Percentiles rank a stretch among this genome's conserved stretches.
Evolutionary conservation across 2,113 vertebrate species (phyloP).

Genomic region (Notothenia coriiceps): DNA sequence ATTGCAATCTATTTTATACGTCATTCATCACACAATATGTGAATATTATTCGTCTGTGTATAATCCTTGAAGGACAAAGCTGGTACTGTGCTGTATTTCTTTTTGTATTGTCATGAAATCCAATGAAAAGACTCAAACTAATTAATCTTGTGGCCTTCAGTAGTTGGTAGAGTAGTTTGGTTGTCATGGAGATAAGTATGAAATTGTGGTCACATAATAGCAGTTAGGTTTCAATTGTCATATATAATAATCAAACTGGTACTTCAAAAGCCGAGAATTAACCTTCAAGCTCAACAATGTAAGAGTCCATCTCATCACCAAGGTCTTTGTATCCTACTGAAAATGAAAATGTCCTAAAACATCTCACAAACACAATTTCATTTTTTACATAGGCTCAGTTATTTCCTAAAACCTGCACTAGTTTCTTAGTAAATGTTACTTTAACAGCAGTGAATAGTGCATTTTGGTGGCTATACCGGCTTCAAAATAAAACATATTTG

Average conservation of each 20-base stretch:
- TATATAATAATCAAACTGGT: neutral
- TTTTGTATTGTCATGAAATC: conserved; percentile 28
- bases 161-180: neutral
- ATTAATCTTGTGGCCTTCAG: neutral
- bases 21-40: conserved; percentile 16
- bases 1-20: conserved; percentile 25
- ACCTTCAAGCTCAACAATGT: conserved; percentile 7
- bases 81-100: conserved; percentile 12
- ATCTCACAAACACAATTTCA: too few relatives aligned
- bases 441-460: neutral
- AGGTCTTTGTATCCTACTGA: too few relatives aligned
- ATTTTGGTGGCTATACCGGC: neutral
- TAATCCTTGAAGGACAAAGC: neutral
- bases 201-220: neutral
- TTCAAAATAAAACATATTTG: neutral
- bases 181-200: neutral
- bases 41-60: conserved; percentile 30
- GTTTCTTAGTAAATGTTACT: neutral
- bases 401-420: too few relatives aligned
- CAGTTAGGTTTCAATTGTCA: neutral
- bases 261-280: neutral
- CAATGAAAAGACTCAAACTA: neutral
- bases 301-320: neutral
- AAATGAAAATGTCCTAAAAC: too few relatives aligned
- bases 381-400: too few relatives aligned